Conservation (phyloP, 1,140 invertebrate genomes). For the Cheumatopsyche charites region DNA sequence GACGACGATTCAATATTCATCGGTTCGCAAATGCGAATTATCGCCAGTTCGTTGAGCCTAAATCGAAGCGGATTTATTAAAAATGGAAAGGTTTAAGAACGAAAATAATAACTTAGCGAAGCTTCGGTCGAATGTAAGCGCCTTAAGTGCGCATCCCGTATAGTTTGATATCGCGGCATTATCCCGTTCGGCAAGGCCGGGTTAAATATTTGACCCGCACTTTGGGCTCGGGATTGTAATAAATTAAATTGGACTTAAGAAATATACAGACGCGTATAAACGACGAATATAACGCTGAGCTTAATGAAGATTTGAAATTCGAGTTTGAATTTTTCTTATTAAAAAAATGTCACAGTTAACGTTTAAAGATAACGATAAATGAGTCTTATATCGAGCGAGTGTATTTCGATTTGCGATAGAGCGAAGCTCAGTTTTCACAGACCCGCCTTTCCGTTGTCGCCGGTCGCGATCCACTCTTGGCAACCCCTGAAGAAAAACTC, state of each 20-base stretch:
- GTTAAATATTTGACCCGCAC: slow-evolving; percentile 26
- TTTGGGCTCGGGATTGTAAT: slow-evolving; percentile 20
- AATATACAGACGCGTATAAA: neutral
- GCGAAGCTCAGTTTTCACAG: slow-evolving; percentile 41
- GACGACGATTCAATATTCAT: no score
- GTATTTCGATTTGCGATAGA: slow-evolving; percentile 28
- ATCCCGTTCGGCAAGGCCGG: slow-evolving; percentile 15
- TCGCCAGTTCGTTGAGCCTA: no score
- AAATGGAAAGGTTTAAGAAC: no score
- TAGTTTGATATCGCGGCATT: slow-evolving; percentile 22
- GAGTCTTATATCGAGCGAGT: neutral
- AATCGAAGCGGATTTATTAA: no score
- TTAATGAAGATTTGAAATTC: no score
- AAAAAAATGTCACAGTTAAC: no score
- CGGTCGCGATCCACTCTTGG: slow-evolving; percentile 12
- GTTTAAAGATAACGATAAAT: no score
- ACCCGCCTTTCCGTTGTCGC: slow-evolving; percentile 44
- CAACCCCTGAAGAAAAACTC: neutral
- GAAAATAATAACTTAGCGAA: neutral
- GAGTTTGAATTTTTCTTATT: no score
- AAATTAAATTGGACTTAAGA: slow-evolving; percentile 30
- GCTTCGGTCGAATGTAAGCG: slow-evolving; percentile 11
- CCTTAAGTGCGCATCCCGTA: slow-evolving; percentile 17
- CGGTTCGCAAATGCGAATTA: no score
- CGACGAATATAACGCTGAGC: no score